phyloP scores from a whole-genome alignment of 2,113 vertebrate species.

The Atherinomorus stipes region DNA sequence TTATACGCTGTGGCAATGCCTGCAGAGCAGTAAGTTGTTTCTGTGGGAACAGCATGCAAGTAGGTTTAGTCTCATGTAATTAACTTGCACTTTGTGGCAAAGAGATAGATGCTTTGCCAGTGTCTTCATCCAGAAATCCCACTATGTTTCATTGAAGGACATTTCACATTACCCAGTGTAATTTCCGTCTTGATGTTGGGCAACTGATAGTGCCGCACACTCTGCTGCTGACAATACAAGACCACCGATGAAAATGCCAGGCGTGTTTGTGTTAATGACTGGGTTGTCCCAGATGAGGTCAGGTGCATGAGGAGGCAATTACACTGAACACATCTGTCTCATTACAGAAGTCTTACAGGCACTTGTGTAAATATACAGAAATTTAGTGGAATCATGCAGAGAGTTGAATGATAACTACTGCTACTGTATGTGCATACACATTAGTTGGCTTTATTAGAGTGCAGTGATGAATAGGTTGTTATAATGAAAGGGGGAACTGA shows the following conservation, averaged over 20 bases:
- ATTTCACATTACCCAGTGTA: background rate
- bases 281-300: slow-evolving; percentile 44
- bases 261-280: slow-evolving; percentile 60
- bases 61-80: background rate
- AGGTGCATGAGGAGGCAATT: slow-evolving; percentile 46
- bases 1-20: too few species aligned
- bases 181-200: slow-evolving; percentile 15
- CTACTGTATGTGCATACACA: background rate
- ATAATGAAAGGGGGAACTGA: slow-evolving; percentile 32
- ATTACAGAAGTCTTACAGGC: slow-evolving; percentile 19
- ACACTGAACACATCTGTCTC: slow-evolving; percentile 26
- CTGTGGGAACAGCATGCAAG: background rate
- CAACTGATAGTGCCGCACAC: slow-evolving; percentile 16
- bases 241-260: slow-evolving; percentile 60
- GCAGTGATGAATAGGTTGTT: slow-evolving; percentile 21
- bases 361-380: slow-evolving; percentile 21
- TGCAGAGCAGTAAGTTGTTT: too few species aligned
- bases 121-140: background rate
- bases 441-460: slow-evolving; percentile 20
- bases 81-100: background rate
- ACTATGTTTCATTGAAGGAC: background rate
- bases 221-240: slow-evolving; percentile 40
- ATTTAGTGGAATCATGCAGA: slow-evolving; percentile 6
- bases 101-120: background rate
- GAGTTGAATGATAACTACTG: slow-evolving; percentile 1